Evolutionary conservation across 2,113 vertebrate genomes (phyloP), one percentile per base, ranked within the genome.

Genomic region (Isichthys henryi): DNA sequence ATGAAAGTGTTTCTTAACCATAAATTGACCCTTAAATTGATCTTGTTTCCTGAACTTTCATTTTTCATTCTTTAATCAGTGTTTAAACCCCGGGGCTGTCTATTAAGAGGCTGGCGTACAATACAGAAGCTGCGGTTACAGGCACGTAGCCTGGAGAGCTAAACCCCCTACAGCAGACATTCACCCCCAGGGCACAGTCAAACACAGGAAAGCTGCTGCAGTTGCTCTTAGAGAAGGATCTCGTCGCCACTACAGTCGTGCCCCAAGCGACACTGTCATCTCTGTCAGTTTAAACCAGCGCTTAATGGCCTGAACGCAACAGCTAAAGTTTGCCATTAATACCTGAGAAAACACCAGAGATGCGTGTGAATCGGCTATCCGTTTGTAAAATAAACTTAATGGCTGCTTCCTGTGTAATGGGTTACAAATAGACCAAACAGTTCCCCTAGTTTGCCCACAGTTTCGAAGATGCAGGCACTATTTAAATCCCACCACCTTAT

Each of bases 311-410:
- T 52, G 49, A 89, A 77, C 7, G 21, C 45, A 82, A 27, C 66
- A 83, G 27, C 31, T 35, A 6, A 82, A 83, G 27, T 56, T 45
- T 80, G 49, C 23, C 74, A 89, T 89, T 83, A 82, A 35, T 77
- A 89, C 74, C 35, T 45, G 74, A 46, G 31, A 35, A 83, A 49
- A 56, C 13, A 31, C 74, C 19, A 89, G 19, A 53, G 74, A 89
- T 43, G 74, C 77, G 50, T 27, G 31, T 21, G 31, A 89, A 83
- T 89, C 56, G 88, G 35, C 74, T 82, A 83, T 43, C 50, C 31
- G 39, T 56, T 82, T 50, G 50, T 89, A 35, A 82, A 89, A 89
- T 89, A 77, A 89, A 77, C 70, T 7, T 83, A 89, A 82, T 56
- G 88, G 39, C 21, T 56, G 31, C 88, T 45, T 89, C 31, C 48